A percentile compares a stretch with the other conserved stretches of the same genome.
phyloP scores from a whole-genome alignment of 2,797 vertebrate species.

The Pogoniulus pusillus region DNA sequence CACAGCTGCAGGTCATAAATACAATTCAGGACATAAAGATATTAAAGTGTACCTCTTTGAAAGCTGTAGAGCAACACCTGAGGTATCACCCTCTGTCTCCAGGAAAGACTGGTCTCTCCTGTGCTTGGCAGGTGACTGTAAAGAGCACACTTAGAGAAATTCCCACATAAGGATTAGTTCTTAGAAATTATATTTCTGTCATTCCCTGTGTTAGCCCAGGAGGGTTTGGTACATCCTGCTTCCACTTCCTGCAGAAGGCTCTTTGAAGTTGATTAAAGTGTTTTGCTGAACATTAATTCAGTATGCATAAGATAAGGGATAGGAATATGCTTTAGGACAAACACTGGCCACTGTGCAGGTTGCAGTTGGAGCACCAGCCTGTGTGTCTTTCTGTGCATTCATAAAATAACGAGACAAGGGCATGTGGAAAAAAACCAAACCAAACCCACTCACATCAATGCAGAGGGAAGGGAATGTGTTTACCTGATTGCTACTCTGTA shows the following conservation, averaged over 20 bases:
- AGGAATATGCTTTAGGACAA: neutral
- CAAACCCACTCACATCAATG: neutral
- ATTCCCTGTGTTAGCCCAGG: neutral
- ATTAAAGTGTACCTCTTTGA: constrained; percentile 8
- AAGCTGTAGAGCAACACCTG: neutral
- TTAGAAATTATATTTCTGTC: neutral
- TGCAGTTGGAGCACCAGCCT: neutral
- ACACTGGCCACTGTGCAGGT: neutral
- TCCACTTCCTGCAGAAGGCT: neutral
- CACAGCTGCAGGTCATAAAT: constrained; percentile 55
- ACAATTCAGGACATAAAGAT: constrained; percentile 34
- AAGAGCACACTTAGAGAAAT: neutral
- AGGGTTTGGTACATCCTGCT: neutral
- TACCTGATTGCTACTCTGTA: neutral
- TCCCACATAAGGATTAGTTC: neutral
- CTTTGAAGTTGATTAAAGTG: neutral
- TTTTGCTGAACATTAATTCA: neutral
- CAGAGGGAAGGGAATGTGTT: neutral
- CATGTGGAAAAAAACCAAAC: neutral
- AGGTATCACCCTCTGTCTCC: neutral
- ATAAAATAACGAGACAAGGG: neutral
- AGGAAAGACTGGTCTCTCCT: neutral
- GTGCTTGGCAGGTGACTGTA: neutral
- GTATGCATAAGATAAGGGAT: neutral
- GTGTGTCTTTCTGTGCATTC: rapidly evolving